A percentile compares a stretch with the other conserved stretches of the same genome.
phyloP scores from a whole-genome alignment of 2,797 vertebrate species.

The Scleropages formosus region DNA sequence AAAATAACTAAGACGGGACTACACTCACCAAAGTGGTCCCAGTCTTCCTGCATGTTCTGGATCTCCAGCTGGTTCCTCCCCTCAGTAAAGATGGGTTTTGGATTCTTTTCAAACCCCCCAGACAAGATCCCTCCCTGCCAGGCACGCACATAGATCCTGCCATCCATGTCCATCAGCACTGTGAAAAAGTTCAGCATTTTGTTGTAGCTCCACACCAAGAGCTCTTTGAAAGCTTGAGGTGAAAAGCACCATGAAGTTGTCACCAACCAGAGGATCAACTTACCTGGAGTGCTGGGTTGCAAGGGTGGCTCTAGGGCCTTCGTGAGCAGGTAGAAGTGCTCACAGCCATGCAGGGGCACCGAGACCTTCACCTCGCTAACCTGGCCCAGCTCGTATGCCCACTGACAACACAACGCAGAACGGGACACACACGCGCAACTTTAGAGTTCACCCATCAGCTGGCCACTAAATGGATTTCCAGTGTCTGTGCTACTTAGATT shows the following conservation, averaged over 20 bases:
- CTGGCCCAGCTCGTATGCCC: conserved; percentile 95
- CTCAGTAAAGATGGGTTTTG: conserved; percentile 96
- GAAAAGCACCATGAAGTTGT: not conserved
- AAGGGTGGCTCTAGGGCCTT: conserved; percentile 79
- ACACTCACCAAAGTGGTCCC: conserved; percentile 92
- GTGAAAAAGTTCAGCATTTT: not conserved
- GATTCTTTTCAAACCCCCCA: conserved; percentile 96
- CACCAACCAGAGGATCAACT: conserved; percentile 30
- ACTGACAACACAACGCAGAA: conserved; percentile 64
- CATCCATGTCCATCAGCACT: conserved; percentile 91
- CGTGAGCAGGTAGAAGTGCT: conserved; percentile 96
- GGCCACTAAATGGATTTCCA: not conserved
- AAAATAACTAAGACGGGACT: too few species aligned
- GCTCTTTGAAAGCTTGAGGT: not conserved
- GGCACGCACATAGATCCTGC: conserved; percentile 86
- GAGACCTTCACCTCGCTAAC: conserved; percentile 86
- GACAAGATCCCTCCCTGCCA: conserved; percentile 95
- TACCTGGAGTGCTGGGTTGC: conserved; percentile 77
- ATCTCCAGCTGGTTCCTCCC: conserved; percentile 95
- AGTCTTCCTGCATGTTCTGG: conserved; percentile 94
- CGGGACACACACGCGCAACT: not conserved
- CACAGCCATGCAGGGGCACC: conserved; percentile 92
- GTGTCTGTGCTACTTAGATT: not conserved
- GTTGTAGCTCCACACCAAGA: not conserved
- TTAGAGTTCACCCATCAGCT: not conserved